Evolutionary conservation across 2,113 vertebrate species (phyloP), one percentile per base, ranked within the genome.

Genomic region (Malurus alboscapulatus): DNA sequence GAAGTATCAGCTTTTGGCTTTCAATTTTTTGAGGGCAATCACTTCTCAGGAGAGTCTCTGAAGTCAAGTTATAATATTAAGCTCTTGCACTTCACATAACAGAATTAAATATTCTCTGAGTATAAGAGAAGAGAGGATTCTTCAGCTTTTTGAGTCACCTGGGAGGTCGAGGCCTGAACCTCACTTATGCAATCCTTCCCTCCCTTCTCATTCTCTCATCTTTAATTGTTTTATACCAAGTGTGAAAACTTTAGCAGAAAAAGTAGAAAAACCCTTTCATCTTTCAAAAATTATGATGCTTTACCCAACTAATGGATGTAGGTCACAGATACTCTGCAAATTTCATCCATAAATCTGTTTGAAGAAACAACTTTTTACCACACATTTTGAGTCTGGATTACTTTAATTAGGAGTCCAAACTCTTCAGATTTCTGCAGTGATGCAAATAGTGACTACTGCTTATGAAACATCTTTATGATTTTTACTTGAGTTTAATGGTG

Each of bases 291-390:
- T 81, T 58, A 51, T 29, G 38, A 44, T 71, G 20, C 69, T 89
- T 93, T 95, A 68, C 40, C 30, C n/a, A 90, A 20, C 40, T 90
- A 78, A 84, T 84, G 27, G 40, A 68, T 87, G 17, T 84, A 82
- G 40, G 19, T 75, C 53, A 77, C 59, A 81, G 44, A 62, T 54
- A 66, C 21, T 78, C 27, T 42, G 48, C 36, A 87, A 72, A 91
- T 82, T 79, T 89, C 36, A 72, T 95, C 55, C 40, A 68, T 94
- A 89, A 96, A 75, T 92, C 81, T 68, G 7, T 90, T 90, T 94
- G 93, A 96, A 95, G 92, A 82, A 34, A 44, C 11, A 69, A 6
- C 38, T 67, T 95, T 88, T 90, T 59, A 48, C 32, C 13, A 45
- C 4, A 13, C 13, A 15, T 84, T 87, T 78, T 68, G 55, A 82